A percentile compares a stretch with the other conserved stretches of the same genome.
phyloP scores from a whole-genome alignment of 2,797 vertebrate species.

The Lycodopsis pacificus region DNA sequence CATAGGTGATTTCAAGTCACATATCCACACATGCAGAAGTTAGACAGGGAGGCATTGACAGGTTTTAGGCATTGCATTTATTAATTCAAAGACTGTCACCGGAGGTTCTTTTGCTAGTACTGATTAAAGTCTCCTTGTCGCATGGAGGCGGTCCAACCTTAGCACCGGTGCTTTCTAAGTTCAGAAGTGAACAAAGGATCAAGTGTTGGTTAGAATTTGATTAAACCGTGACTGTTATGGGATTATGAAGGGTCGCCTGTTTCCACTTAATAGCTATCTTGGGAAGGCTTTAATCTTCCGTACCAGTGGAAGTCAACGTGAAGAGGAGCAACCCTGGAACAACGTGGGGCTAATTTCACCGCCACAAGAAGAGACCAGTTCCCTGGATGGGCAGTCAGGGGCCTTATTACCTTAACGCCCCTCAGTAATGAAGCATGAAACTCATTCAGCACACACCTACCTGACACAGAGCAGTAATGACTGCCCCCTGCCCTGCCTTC shows the following conservation, averaged over 20 bases:
- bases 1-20: constrained; percentile 1
- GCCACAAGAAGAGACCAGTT: constrained; percentile 64
- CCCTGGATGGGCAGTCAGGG: constrained; percentile 62
- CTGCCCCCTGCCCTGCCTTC: constrained; percentile 48
- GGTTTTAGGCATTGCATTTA: background rate
- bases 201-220: constrained; percentile 53
- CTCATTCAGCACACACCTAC: constrained; percentile 46
- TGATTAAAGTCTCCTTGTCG: constrained; percentile 16
- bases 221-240: constrained; percentile 54
- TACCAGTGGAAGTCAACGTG: constrained; percentile 52
- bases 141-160: background rate
- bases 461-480: constrained; percentile 65
- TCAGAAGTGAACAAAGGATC: constrained; percentile 41
- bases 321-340: constrained; percentile 53
- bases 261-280: constrained; percentile 39
- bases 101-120: background rate
- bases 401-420: constrained; percentile 65
- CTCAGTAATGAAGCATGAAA: constrained; percentile 73
- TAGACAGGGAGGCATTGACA: background rate
- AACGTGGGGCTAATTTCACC: constrained; percentile 62
- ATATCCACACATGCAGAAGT: background rate
- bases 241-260: constrained; percentile 55
- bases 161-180: background rate
- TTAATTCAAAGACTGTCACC: background rate
- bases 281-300: constrained; percentile 54